Percentiles rank a stretch among this genome's conserved stretches.
phyloP scores from a whole-genome alignment of 2,888 invertebrate genomes.

The Polymixis lichenea region DNA sequence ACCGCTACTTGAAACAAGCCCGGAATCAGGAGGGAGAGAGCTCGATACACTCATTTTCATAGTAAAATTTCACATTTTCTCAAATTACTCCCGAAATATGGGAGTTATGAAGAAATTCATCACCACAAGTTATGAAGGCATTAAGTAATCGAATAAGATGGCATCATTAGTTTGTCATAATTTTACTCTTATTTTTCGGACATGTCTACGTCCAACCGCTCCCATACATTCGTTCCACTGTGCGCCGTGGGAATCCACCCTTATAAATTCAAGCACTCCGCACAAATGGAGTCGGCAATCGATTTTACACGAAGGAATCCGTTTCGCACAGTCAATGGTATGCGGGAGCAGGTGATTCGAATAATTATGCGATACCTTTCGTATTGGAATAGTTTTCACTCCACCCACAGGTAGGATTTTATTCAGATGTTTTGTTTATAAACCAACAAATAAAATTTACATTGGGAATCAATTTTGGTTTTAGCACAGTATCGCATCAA shows the following conservation, averaged over 20 bases:
- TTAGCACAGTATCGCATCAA: not conserved
- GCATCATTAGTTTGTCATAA: too few relatives aligned
- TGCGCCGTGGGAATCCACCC: not conserved
- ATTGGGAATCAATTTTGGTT: not conserved
- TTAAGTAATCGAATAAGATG: too few relatives aligned
- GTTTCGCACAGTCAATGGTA: conserved; percentile 42
- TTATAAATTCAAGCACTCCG: conserved; percentile 24
- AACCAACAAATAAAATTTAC: not conserved
- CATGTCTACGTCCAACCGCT: too few relatives aligned
- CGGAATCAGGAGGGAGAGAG: too few relatives aligned
- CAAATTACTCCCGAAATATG: too few relatives aligned
- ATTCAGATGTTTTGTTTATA: not conserved
- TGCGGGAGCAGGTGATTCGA: conserved; percentile 55
- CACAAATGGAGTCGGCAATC: conserved; percentile 37
- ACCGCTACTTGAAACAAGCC: too few relatives aligned
- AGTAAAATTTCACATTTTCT: too few relatives aligned
- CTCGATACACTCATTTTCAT: too few relatives aligned
- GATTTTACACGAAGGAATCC: conserved; percentile 40
- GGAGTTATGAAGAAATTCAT: too few relatives aligned
- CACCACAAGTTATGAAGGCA: too few relatives aligned
- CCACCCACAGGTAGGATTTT: not conserved
- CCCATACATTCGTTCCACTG: too few relatives aligned
- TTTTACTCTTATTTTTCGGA: too few relatives aligned
- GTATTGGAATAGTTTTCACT: conserved; percentile 44
- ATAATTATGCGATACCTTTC: conserved; percentile 47